phyloP scores from a whole-genome alignment of 1,140 invertebrate genomes.

The Drosophila insularis region DNA sequence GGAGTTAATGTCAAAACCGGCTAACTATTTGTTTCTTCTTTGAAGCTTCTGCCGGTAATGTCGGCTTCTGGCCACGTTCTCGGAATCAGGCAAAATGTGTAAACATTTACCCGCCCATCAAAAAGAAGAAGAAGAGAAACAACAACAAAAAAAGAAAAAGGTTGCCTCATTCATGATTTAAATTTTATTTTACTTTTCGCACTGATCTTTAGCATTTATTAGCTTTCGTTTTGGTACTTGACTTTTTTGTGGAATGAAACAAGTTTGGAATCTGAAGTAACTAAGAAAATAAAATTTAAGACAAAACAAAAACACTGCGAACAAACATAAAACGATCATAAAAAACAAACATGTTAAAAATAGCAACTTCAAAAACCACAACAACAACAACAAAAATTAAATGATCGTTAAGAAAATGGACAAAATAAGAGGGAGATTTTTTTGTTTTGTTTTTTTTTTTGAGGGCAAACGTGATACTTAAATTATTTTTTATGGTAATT shows the following conservation, averaged over 20 bases:
- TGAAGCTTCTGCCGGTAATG: slow-evolving; percentile 17
- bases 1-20: slow-evolving; percentile 20
- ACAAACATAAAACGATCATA: slow-evolving; percentile 53
- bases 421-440: slow-evolving; percentile 20
- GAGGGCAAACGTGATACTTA: slow-evolving; percentile 67
- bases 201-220: slow-evolving; percentile 63
- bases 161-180: slow-evolving; percentile 20
- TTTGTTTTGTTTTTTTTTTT: slow-evolving; percentile 32
- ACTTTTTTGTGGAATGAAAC: slow-evolving; percentile 38
- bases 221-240: slow-evolving; percentile 46
- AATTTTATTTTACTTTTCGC: slow-evolving; percentile 20
- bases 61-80: slow-evolving; percentile 25
- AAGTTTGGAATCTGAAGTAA: slow-evolving; percentile 50
- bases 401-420: slow-evolving; percentile 6
- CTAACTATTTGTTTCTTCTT: slow-evolving; percentile 28
- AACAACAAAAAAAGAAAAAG: background rate
- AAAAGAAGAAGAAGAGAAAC: background rate
- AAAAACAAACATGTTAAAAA: slow-evolving; percentile 38
- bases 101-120: slow-evolving; percentile 24
- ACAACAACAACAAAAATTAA: slow-evolving; percentile 16
- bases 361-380: slow-evolving; percentile 35
- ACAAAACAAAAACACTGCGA: slow-evolving; percentile 36
- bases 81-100: slow-evolving; percentile 35
- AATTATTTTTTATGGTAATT: slow-evolving; percentile 61
- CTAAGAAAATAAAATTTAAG: slow-evolving; percentile 29